Base-by-base conservation (phyloP, 2,888 invertebrate genomes). In the Bibio marci region DNA sequence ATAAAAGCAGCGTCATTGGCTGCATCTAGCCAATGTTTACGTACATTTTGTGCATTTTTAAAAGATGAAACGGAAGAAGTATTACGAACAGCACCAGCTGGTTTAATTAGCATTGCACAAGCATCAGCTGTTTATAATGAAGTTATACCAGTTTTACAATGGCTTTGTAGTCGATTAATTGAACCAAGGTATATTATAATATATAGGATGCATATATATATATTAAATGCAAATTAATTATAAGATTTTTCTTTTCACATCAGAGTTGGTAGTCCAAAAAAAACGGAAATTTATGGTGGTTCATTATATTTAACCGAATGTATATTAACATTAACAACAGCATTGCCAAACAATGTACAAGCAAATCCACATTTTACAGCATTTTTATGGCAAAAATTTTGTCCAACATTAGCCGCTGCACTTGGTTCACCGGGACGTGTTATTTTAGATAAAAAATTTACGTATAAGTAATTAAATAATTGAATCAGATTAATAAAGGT, bases 321-420 rank as follows among this genome's bases (percentile, higher is more conserved):
- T 53, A 70, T 91, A 39, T 66, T 87, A 44, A 86, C 88, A 1
- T 63, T 91, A 42, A 79, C 87, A 51, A 80, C 81, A 10, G 86
- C 83, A 37, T 62, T 87, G 37, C 85, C 86, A 0, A 80, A 81
- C 49, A 74, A 81, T 47, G 83, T 86, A 8, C 80, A 82, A 50
- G 76, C 77, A 3, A 86, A 86, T 62, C 73, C 76, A 1, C 86
- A 87, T 59, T 87, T 87, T 54, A 83, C 83, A 2, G 82, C 83
- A 4, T 86, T 87, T 52, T 66, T 87, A 10, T 87, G 92, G 92
- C 88, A 91, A 58, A 80, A 87, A 51, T 81, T 92, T 52, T 91
- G 90, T 51, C 92, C 92, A 0, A 80, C 85, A 1, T 63, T 92
- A 45, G 80, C 92, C 40, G 80, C 85, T 0, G 78, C 91, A 42